A percentile compares a stretch with the other conserved stretches of the same genome.
phyloP scores from a whole-genome alignment of 1,140 invertebrate genomes.

The Propsilocerus akamusi region DNA sequence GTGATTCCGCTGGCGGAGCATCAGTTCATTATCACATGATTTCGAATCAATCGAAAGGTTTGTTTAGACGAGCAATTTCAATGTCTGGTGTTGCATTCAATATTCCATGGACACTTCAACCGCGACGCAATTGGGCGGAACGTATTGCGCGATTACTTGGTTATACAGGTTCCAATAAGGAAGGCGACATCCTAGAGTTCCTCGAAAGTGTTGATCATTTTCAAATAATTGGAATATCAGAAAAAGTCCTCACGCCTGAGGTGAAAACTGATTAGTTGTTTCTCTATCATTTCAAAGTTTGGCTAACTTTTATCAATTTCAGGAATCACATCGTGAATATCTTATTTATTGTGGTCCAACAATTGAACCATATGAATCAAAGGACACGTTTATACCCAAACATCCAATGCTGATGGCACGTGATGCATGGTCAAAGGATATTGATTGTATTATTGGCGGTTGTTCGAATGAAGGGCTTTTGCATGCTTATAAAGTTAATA shows the following conservation, averaged over 20 bases:
- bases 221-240: conserved; percentile 1
- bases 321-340: conserved; percentile 18
- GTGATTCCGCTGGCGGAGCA: conserved; percentile 31
- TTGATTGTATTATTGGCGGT: conserved; percentile 27
- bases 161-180: conserved; percentile 8
- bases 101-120: conserved; percentile 20
- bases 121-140: conserved; percentile 17
- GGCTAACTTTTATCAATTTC: too few species aligned
- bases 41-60: conserved; percentile 21
- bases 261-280: too few species aligned
- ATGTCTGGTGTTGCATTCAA: conserved; percentile 32
- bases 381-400: conserved; percentile 13
- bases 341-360: conserved; percentile 20
- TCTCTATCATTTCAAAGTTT: too few species aligned
- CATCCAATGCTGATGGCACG: conserved; percentile 12
- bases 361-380: conserved; percentile 16
- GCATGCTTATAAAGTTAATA: background rate
- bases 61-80: conserved; percentile 36
- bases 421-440: conserved; percentile 17
- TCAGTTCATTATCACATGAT: conserved; percentile 22
- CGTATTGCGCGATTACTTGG: conserved; percentile 12
- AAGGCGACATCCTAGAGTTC: background rate
- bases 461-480: conserved; percentile 21
- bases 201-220: background rate
- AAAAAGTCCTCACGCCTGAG: background rate